phyloP scores from a whole-genome alignment of 2,888 invertebrate genomes.

The Tenthredo amoena region DNA sequence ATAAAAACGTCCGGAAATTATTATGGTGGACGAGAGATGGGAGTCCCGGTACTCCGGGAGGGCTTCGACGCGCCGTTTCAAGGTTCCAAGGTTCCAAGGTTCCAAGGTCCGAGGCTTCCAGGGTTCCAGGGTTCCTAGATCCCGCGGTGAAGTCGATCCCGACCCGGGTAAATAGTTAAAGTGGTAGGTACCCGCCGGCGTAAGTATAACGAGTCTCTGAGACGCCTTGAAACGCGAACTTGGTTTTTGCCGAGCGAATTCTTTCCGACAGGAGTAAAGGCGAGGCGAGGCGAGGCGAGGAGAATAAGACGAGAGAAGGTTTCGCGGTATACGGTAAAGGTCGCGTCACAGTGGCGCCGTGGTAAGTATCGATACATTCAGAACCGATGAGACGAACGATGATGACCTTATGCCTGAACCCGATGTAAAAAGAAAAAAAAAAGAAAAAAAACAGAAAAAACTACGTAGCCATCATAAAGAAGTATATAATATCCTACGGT shows the following conservation, averaged over 20 bases:
- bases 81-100: neutral
- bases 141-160: constrained; percentile 22
- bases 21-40: constrained; percentile 75
- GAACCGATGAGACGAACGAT: constrained; percentile 13
- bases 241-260: constrained; percentile 49
- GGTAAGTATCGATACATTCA: constrained; percentile 18
- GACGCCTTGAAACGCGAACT: constrained; percentile 48
- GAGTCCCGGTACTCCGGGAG: constrained; percentile 34
- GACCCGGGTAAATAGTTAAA: constrained; percentile 52
- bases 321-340: constrained; percentile 6
- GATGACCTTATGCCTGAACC: neutral
- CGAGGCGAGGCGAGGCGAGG: constrained; percentile 37
- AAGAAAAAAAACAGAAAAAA: neutral
- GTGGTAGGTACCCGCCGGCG: constrained; percentile 44
- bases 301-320: constrained; percentile 37
- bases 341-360: constrained; percentile 14
- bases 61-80: neutral
- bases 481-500: neutral
- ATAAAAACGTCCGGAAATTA: constrained; percentile 77
- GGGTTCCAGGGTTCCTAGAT: constrained; percentile 48
- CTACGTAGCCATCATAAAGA: neutral
- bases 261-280: constrained; percentile 37
- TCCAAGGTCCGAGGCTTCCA: neutral
- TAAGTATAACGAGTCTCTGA: constrained; percentile 45
- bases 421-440: neutral